Percentiles rank a stretch among this genome's conserved stretches.
phyloP scores from a whole-genome alignment of 2,797 vertebrate species.

The Bradypodion ventrale region DNA sequence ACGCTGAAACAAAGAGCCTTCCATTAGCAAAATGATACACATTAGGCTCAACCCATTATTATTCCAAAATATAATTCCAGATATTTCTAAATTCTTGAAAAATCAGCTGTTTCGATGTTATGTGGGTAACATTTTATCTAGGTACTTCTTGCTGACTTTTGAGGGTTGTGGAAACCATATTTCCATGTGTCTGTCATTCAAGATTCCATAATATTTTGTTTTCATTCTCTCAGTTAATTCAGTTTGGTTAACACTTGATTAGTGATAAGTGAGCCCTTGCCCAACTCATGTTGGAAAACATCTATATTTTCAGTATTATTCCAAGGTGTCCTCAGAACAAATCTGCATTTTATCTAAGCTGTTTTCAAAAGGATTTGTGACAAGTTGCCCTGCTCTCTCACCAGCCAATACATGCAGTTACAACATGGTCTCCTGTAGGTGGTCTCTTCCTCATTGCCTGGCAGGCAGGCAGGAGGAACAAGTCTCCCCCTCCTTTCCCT shows the following conservation, averaged over 20 bases:
- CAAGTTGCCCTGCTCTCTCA: too few species aligned
- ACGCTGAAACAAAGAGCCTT: background rate
- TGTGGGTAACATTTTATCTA: background rate
- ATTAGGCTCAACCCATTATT: background rate
- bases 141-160: background rate
- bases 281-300: too few species aligned
- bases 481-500: background rate
- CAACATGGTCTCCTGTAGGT: too few species aligned
- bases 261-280: too few species aligned
- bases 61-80: background rate
- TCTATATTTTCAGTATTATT: too few species aligned
- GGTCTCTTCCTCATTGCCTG: too few species aligned
- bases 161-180: background rate
- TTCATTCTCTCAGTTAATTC: background rate
- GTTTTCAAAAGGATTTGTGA: too few species aligned
- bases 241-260: too few species aligned
- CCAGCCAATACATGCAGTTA: too few species aligned
- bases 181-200: background rate
- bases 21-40: background rate
- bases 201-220: background rate
- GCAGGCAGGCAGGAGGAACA: too few species aligned
- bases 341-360: too few species aligned
- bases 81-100: background rate
- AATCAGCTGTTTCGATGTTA: background rate
- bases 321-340: too few species aligned